Conservation (phyloP, 2,113 vertebrate species). For the Pipra filicauda region DNA sequence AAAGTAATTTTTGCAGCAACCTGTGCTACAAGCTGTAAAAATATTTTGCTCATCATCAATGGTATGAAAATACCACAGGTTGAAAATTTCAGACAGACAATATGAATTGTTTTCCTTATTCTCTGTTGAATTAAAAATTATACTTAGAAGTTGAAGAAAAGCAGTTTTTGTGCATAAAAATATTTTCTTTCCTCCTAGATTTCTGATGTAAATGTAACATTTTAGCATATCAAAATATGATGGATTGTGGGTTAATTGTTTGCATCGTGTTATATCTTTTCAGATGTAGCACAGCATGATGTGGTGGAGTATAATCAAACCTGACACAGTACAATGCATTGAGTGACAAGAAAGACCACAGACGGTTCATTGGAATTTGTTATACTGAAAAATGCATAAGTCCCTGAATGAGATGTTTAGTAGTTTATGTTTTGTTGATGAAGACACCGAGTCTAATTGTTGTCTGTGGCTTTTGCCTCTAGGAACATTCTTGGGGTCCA, state of each 20-base stretch:
- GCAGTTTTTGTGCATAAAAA: neutral
- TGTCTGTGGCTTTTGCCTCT: neutral
- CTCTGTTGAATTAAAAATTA: neutral
- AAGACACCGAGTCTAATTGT: neutral
- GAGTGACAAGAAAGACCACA: neutral
- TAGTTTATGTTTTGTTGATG: neutral
- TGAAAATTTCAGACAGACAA: neutral
- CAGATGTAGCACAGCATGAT: neutral
- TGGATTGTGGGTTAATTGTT: neutral
- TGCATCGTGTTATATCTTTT: neutral
- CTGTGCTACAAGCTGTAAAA: neutral
- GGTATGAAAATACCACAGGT: neutral
- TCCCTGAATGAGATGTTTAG: neutral
- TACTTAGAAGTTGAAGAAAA: neutral
- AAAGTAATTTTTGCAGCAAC: neutral
- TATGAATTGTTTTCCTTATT: neutral
- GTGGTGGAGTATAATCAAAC: neutral
- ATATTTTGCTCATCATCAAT: neutral
- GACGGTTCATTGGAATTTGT: neutral
- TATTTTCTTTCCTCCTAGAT: neutral
- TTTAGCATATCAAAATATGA: neutral
- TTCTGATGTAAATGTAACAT: neutral
- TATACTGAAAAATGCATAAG: neutral
- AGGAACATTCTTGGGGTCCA: neutral
- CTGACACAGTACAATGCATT: neutral